Conservation (phyloP, 2,888 invertebrate genomes). For the Tachina lurida region DNA sequence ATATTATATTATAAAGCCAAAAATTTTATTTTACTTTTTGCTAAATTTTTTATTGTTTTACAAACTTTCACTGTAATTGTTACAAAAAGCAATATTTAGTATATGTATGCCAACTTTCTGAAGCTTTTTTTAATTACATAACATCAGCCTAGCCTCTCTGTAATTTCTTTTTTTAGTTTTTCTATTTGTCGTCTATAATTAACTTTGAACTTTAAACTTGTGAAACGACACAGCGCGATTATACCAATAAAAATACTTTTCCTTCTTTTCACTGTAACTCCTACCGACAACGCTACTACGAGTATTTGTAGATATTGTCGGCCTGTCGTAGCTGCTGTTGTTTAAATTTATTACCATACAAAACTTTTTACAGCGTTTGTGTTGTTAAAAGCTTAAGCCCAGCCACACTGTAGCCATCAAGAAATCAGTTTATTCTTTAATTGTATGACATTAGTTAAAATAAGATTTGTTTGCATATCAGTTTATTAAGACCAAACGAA, state of each 20-base stretch:
- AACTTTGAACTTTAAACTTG: constrained; percentile 59
- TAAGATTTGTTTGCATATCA: no score
- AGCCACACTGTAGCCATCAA: constrained; percentile 16
- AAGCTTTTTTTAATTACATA: neutral
- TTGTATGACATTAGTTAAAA: no score
- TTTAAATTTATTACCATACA: constrained; percentile 47
- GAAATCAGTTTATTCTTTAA: neutral
- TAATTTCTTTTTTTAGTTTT: neutral
- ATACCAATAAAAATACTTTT: constrained; percentile 49
- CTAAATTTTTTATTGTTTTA: neutral
- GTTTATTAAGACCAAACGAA: no score
- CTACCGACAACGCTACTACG: constrained; percentile 10
- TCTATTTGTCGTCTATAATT: constrained; percentile 29
- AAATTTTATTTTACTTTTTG: neutral
- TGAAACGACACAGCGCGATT: constrained; percentile 46
- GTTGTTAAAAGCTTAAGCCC: neutral
- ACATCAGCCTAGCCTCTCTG: neutral
- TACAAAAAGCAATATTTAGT: neutral
- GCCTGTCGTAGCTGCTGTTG: neutral
- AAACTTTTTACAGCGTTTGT: constrained; percentile 23
- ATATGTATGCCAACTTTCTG: neutral
- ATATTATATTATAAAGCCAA: neutral
- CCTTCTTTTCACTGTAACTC: constrained; percentile 7
- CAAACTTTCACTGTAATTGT: constrained; percentile 25
- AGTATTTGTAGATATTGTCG: neutral